Base-by-base conservation (phyloP, 2,797 vertebrate genomes). In the Xenopus petersii region DNA sequence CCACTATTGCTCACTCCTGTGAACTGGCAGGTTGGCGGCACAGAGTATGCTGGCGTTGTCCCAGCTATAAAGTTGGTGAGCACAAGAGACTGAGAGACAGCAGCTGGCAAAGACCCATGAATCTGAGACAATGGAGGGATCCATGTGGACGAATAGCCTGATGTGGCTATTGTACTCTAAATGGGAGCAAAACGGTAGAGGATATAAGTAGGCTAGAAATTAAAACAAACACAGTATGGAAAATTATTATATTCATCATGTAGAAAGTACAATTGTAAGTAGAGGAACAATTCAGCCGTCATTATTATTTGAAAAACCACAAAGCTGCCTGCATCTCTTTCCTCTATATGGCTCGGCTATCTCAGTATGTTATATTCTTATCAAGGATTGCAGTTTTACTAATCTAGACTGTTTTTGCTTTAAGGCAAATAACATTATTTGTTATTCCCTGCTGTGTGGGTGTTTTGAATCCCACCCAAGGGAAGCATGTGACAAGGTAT, bases 21-120 rank as follows among this genome's bases (percentile, higher is more conserved):
- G 71, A 86, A 87, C 58, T 85, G 88, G 80, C 85, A 89, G 69
- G 81, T 77, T 54, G 85, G 83, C 70, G 93, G 88, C 82, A 94
- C 82, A 89, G 91, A 89, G 81, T 94, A 93, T 78, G 88, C 81
- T 72, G 90, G 80, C 81, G 90, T 51, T 84, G 90, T 80, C 64
- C 82, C 79, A 64, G 85, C 79, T 67, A 86, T 81, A 79, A 86
- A 88, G 59, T 87, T 83, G 72, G 86, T 74, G 60, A 82, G 77
- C 76, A 86, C 75, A 59, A 88, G 79, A 90, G 87, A 86, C 79
- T 84, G 92, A 88, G 84, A 91, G 80, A 88, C 80, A 70, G 87
- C 83, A 56, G 82, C 75, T 61, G 85, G 85, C 46, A 77, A 86
- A 36, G 86, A 81, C 80, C 85, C 86, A 26, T 80, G 87, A 68